A percentile compares a stretch with the other conserved stretches of the same genome.
Evolutionary conservation across 1,140 invertebrate genomes (phyloP).

Genomic region (Psix sp.): DNA sequence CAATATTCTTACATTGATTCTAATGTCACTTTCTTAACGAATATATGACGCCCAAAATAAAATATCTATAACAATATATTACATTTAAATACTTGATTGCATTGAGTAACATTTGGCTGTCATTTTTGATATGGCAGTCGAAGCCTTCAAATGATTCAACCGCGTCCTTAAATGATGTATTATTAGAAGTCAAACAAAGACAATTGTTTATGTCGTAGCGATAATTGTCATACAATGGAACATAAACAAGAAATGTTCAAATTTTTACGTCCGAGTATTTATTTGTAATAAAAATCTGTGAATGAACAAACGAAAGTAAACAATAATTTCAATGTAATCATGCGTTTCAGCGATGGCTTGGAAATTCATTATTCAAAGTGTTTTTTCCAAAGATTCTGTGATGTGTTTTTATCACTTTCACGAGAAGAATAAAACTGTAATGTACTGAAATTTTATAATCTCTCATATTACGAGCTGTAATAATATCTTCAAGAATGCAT

Average conservation of each 20-base stretch:
- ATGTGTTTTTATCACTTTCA: too few species aligned
- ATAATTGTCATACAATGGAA: slow-evolving; percentile 19
- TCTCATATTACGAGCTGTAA: slow-evolving; percentile 18
- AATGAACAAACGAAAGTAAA: too few species aligned
- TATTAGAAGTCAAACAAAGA: slow-evolving; percentile 36
- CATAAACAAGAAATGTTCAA: background rate
- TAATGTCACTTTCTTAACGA: too few species aligned
- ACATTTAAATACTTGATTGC: background rate
- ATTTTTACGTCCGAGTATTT: background rate
- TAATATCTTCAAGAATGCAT: slow-evolving; percentile 24
- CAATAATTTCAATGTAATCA: background rate
- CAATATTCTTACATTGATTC: too few species aligned
- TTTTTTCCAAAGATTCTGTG: too few species aligned
- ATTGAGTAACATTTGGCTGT: slow-evolving; percentile 12
- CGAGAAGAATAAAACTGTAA: background rate
- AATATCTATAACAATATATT: background rate
- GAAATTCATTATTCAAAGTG: background rate
- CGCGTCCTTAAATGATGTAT: slow-evolving; percentile 38
- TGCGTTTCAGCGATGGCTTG: background rate
- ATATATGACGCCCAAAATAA: background rate
- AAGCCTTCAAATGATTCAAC: slow-evolving; percentile 32
- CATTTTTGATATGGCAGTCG: slow-evolving; percentile 6
- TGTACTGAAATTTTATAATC: slow-evolving; percentile 19
- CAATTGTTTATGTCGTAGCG: slow-evolving; percentile 16
- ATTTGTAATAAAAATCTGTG: background rate